Conservation (phyloP, 2,113 vertebrate species). For the Labeo catla region DNA sequence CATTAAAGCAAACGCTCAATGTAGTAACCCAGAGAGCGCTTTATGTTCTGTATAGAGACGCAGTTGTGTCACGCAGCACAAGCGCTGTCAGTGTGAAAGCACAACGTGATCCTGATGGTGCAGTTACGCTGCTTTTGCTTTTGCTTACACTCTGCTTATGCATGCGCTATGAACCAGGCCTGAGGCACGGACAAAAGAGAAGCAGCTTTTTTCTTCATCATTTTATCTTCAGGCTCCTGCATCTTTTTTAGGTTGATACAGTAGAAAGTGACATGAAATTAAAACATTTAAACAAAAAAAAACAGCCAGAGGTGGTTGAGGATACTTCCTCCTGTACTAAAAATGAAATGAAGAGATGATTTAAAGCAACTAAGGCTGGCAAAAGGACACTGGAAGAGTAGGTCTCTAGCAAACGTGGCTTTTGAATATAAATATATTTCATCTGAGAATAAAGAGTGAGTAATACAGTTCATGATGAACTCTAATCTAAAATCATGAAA, state of each 20-base stretch:
- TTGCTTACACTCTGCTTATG: not conserved
- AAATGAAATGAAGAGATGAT: not conserved
- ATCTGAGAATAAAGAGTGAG: not conserved
- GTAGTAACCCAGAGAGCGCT: no score
- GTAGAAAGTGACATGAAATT: not conserved
- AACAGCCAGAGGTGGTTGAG: not conserved
- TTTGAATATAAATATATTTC: no score
- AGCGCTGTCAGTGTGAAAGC: not conserved
- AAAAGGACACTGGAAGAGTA: not conserved
- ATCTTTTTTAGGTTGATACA: not conserved
- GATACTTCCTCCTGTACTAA: not conserved
- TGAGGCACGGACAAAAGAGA: not conserved
- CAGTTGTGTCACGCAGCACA: no score
- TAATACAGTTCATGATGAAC: not conserved
- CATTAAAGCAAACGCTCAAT: no score
- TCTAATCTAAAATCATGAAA: not conserved
- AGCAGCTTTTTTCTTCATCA: not conserved
- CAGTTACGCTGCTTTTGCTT: not conserved
- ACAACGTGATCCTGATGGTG: conserved; percentile 8
- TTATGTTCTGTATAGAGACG: no score
- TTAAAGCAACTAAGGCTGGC: not conserved
- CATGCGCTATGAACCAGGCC: not conserved
- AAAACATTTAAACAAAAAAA: not conserved
- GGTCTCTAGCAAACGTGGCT: no score
- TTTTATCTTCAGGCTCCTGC: not conserved